phyloP scores from a whole-genome alignment of 2,888 invertebrate genomes.

The Melolontha melolontha region DNA sequence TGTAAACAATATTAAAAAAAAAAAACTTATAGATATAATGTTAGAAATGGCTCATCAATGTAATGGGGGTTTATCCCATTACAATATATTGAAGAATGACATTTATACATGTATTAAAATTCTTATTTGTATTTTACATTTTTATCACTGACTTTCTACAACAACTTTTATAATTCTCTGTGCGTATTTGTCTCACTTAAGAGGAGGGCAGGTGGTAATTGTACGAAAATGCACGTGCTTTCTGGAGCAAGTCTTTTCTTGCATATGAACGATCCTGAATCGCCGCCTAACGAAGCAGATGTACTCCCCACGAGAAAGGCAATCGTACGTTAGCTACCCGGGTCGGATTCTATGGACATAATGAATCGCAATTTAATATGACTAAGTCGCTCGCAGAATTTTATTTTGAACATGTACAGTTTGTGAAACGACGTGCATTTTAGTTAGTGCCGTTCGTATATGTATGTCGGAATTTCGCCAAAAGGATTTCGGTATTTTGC shows the following conservation, averaged over 20 bases:
- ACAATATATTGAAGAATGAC: too few relatives aligned
- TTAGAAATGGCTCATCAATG: too few relatives aligned
- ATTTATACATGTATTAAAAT: too few relatives aligned
- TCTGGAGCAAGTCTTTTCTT: conserved; percentile 19
- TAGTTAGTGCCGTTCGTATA: background rate
- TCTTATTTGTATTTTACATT: too few relatives aligned
- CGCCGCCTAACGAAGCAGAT: conserved; percentile 20
- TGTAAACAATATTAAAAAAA: too few relatives aligned
- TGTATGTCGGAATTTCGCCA: conserved; percentile 16
- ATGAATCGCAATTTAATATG: conserved; percentile 12
- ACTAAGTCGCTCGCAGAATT: conserved; percentile 10
- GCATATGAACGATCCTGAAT: conserved; percentile 1
- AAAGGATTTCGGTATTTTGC: conserved; percentile 37
- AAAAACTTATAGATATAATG: too few relatives aligned
- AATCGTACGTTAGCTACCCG: conserved; percentile 1
- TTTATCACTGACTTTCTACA: background rate
- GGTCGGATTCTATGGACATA: background rate
- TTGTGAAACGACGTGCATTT: background rate
- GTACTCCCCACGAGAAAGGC: conserved; percentile 19
- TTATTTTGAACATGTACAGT: conserved; percentile 16
- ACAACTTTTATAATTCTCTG: conserved; percentile 20
- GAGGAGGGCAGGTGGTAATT: conserved; percentile 29
- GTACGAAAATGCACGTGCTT: conserved; percentile 34
- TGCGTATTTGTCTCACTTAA: background rate
- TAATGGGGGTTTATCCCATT: too few relatives aligned